Evolutionary conservation across 2,113 vertebrate species (phyloP).

Genomic region (Petaurus breviceps): DNA sequence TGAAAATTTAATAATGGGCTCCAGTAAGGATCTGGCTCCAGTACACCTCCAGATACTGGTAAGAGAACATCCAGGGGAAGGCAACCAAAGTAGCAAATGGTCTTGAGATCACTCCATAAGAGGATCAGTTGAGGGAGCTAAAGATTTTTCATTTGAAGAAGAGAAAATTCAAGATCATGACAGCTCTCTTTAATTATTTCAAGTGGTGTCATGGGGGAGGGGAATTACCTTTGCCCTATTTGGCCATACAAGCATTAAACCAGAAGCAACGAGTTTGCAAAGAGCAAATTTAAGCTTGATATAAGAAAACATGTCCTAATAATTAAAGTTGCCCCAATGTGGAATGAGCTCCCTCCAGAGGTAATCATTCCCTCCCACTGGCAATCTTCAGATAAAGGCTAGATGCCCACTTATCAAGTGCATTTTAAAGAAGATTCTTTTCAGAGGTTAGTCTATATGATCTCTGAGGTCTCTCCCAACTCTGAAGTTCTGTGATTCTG

Average conservation of each 20-base stretch:
- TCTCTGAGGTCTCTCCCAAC: neutral
- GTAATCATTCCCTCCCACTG: neutral
- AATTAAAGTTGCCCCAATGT: neutral
- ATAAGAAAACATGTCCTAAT: neutral
- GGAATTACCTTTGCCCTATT: neutral
- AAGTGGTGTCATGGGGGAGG: neutral
- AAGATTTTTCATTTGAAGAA: neutral
- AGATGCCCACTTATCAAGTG: neutral
- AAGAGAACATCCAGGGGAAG: neutral
- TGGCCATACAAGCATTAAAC: neutral
- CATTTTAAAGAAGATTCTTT: neutral
- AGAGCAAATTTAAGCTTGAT: neutral
- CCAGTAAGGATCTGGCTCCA: neutral
- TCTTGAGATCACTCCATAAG: neutral
- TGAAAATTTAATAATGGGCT: neutral
- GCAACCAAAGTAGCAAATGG: neutral
- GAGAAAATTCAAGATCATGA: neutral
- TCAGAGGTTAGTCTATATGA: neutral
- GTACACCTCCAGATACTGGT: neutral
- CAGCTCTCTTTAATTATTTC: neutral
- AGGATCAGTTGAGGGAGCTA: neutral
- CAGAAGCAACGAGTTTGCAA: neutral
- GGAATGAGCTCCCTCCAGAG: neutral
- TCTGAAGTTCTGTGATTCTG: constrained; percentile 27
- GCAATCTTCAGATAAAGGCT: neutral